These are phyloP conservation scores for Torymus texanus DNA, from an alignment of 2,888 invertebrate genomes.

Conservation along the genomic window DNA sequence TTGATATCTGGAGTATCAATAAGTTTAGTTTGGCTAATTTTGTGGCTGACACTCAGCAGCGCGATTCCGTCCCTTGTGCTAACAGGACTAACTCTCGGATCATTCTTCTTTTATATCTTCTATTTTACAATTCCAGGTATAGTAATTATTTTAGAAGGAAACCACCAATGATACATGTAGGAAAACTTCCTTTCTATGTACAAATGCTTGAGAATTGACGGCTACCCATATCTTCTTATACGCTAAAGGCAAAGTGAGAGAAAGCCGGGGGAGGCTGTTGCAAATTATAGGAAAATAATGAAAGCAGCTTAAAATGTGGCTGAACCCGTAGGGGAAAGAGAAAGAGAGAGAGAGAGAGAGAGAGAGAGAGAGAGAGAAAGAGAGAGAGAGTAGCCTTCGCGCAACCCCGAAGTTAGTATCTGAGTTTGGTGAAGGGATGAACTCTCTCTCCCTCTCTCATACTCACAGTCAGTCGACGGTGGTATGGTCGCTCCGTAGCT, in stretches of 20 bases:
- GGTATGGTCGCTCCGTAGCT: slow-evolving; percentile 64
- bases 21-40: slow-evolving; percentile 79
- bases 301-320: slow-evolving; percentile 70
- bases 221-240: slow-evolving; percentile 23
- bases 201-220: slow-evolving; percentile 22
- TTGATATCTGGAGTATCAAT: slow-evolving; percentile 78
- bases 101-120: slow-evolving; percentile 78
- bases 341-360: slow-evolving; percentile 24
- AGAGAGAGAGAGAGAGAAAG: slow-evolving; percentile 21
- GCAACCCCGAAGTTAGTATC: slow-evolving; percentile 67
- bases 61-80: slow-evolving; percentile 79
- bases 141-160: background rate
- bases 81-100: slow-evolving; percentile 79
- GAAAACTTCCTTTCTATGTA: slow-evolving; percentile 5
- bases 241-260: slow-evolving; percentile 12
- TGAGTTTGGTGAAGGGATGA: slow-evolving; percentile 72
- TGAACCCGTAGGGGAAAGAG: slow-evolving; percentile 28
- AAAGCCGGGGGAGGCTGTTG: slow-evolving; percentile 64
- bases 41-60: slow-evolving; percentile 81
- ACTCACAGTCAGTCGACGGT: slow-evolving; percentile 54
- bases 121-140: slow-evolving; percentile 80
- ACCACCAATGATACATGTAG: slow-evolving; percentile 2
- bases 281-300: slow-evolving; percentile 74
- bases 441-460: slow-evolving; percentile 36
- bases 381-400: slow-evolving; percentile 55